A percentile compares a stretch with the other conserved stretches of the same genome.
phyloP scores from a whole-genome alignment of 2,113 vertebrate genomes.

The Willisornis vidua region DNA sequence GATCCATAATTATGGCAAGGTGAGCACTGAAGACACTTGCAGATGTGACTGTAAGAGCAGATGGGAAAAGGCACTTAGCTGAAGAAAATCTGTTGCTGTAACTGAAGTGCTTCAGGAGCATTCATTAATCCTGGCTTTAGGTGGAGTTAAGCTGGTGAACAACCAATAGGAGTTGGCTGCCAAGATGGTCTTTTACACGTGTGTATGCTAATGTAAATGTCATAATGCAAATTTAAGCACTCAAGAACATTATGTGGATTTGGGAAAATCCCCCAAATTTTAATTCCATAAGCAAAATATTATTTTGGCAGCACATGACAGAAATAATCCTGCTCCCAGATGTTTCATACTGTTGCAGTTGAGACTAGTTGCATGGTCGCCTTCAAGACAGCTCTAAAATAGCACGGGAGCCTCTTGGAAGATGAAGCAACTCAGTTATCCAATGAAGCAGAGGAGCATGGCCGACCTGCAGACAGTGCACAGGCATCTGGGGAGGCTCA shows the following conservation, averaged over 20 bases:
- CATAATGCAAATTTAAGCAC: conserved; percentile 41
- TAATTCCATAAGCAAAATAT: conserved; percentile 68
- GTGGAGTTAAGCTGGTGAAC: conserved; percentile 34
- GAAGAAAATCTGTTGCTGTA: conserved; percentile 9
- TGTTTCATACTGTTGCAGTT: conserved; percentile 21
- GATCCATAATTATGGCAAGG: neutral
- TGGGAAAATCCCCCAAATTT: conserved; percentile 54
- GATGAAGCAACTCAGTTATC: neutral
- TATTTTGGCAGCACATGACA: conserved; percentile 57
- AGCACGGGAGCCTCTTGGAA: conserved; percentile 7
- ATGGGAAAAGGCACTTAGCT: conserved; percentile 10
- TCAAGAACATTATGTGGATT: conserved; percentile 48
- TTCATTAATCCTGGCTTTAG: conserved; percentile 55
- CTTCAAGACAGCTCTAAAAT: conserved; percentile 26
- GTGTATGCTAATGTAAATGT: conserved; percentile 48
- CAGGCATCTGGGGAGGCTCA: neutral
- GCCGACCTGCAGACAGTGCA: neutral
- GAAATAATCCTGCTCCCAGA: conserved; percentile 59
- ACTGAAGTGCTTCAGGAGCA: conserved; percentile 12
- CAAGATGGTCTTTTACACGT: conserved; percentile 17
- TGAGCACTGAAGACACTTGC: neutral
- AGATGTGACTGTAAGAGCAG: conserved; percentile 6
- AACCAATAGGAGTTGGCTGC: conserved; percentile 22
- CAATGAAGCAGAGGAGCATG: neutral
- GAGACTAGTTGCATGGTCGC: neutral